Conservation (phyloP, 2,797 vertebrate species). For the Fringilla coelebs region DNA sequence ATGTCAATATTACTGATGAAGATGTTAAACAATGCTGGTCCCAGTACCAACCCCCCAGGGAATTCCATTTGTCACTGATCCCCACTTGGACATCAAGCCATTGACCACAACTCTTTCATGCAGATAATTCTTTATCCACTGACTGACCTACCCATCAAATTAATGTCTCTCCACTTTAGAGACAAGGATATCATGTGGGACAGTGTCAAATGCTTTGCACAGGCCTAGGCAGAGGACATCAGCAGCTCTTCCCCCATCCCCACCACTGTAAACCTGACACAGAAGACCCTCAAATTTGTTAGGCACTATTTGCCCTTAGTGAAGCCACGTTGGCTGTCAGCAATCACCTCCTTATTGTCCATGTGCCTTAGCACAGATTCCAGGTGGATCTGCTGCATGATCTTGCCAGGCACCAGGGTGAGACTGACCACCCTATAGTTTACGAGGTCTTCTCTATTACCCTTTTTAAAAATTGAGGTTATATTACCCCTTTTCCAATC, state of each 20-base stretch:
- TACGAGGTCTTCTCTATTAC: not conserved
- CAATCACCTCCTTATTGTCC: not conserved
- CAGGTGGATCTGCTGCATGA: not conserved
- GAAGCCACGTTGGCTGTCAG: not conserved
- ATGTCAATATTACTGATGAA: accelerated
- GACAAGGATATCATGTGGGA: not conserved
- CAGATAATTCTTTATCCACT: not conserved
- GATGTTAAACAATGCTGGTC: not conserved
- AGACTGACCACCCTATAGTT: not conserved
- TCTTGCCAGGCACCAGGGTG: not conserved
- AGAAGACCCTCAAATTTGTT: not conserved
- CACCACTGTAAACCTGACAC: not conserved
- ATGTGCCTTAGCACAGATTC: not conserved
- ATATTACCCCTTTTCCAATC: not conserved
- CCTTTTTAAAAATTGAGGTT: not conserved
- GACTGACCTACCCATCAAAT: not conserved
- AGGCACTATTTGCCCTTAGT: not conserved
- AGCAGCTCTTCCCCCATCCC: not conserved
- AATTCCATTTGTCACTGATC: not conserved
- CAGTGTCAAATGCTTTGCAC: not conserved
- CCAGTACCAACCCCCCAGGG: accelerated
- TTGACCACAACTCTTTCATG: not conserved
- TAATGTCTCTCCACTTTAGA: not conserved
- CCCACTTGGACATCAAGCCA: not conserved
- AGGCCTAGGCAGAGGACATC: not conserved